phyloP scores from a whole-genome alignment of 2,113 vertebrate species.

The Rhynchomys soricoides region DNA sequence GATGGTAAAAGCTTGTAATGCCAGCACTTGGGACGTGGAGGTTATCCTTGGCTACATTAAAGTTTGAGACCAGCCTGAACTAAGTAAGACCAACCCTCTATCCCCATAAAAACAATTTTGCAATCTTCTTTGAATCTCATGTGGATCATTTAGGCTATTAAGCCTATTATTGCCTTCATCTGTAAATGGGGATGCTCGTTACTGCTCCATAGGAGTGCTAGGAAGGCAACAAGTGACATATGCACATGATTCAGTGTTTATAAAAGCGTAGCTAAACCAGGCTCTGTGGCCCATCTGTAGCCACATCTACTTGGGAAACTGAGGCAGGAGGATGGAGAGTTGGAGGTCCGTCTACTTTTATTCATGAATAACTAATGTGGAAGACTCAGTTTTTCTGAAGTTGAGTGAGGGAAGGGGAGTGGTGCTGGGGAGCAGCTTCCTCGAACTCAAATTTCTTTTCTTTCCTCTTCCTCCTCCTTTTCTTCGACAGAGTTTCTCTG shows the following conservation, averaged over 20 bases:
- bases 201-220: neutral
- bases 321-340: neutral
- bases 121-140: neutral
- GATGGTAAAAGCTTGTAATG: no score
- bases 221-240: neutral
- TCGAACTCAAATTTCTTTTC: neutral
- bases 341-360: neutral
- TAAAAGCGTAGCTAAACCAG: neutral
- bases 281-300: neutral
- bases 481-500: neutral
- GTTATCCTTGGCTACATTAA: neutral
- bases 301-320: neutral
- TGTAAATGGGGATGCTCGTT: neutral
- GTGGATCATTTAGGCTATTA: neutral
- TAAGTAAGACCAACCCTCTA: neutral
- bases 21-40: neutral
- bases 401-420: neutral
- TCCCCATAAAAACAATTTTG: neutral
- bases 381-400: neutral
- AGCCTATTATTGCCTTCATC: neutral
- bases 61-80: neutral
- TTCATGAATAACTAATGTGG: neutral
- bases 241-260: neutral
- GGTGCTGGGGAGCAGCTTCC: neutral
- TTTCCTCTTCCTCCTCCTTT: neutral